Base-by-base conservation (phyloP, 2,113 vertebrate species). In the Menura novaehollandiae region DNA sequence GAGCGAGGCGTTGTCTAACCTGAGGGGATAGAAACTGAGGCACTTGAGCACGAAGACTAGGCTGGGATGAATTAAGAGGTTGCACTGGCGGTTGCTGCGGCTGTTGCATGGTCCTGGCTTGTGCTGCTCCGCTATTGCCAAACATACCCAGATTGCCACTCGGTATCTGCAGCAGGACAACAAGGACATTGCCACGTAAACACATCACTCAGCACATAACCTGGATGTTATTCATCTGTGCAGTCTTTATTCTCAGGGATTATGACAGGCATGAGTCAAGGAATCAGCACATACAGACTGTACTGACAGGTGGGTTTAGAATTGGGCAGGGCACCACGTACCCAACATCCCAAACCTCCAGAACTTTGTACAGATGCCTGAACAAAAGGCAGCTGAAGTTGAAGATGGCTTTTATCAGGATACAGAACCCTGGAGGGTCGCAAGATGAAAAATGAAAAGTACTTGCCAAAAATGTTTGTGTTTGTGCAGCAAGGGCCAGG, bases 21-120 rank as follows among this genome's bases (percentile, higher is more conserved):
- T 99, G 99, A 99, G 99, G 99, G 99, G 99, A 99, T 98, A 99
- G 99, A 99, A 99, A 99, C 99, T 99, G 99, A 99, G 99, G 99
- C 99, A 99, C 99, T 99, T 99, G 99, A 99, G 99, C 99, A 97
- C 99, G 99, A 98, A 99, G 99, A 99, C 98, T 99, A 99, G 99
- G 99, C 99, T 99, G 99, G 99, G 99, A 99, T 98, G 99, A 99
- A 98, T 98, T 99, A 98, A 99, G 99, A 98, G 99, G 99, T 98
- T 98, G 99, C 98, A 98, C 99, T 98, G 99, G 98, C 82, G 99
- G 99, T 98, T 98, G 98, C 95, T 98, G 99, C 96, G 97, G 98
- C 98, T 97, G 98, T 97, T 98, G 99, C 98, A 99, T 98, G 98
- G 98, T 98, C 98, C 98, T 98, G 97, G 98, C 97, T 98, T 98